Percentiles rank a stretch among this genome's conserved stretches.
These are phyloP conservation scores for Nymphalis polychloros DNA, from an alignment of 2,888 invertebrate species.

Conservation along the genomic window DNA sequence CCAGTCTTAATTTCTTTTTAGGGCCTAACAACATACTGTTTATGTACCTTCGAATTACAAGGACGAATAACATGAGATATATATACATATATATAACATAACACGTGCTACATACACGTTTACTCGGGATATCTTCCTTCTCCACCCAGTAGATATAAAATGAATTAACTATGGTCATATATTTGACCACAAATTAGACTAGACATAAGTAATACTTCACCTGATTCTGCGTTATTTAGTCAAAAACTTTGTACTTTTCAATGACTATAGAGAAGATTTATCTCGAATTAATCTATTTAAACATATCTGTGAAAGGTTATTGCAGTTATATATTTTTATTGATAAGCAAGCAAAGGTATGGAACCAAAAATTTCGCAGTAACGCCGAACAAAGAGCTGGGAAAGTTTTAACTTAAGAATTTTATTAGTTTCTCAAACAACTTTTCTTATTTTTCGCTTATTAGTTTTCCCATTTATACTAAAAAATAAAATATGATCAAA, in stretches of 20 bases:
- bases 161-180: no score
- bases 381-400: slow-evolving; percentile 33
- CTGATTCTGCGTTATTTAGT: no score
- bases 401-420: slow-evolving; percentile 40
- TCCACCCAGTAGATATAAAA: no score
- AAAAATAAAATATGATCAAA: slow-evolving; percentile 33
- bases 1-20: slow-evolving; percentile 29
- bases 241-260: no score
- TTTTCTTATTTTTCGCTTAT: slow-evolving; percentile 38
- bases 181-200: no score
- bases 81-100: background rate
- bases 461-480: slow-evolving; percentile 35
- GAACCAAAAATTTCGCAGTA: slow-evolving; percentile 35
- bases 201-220: no score
- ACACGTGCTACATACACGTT: background rate
- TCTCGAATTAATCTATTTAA: no score
- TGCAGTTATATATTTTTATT: background rate
- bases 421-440: slow-evolving; percentile 40
- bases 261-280: no score
- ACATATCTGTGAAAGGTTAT: background rate
- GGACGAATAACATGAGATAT: slow-evolving; percentile 5
- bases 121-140: background rate
- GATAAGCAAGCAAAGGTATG: slow-evolving; percentile 18
- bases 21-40: slow-evolving; percentile 10
- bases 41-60: slow-evolving; percentile 24